Evolutionary conservation across 1,140 invertebrate species (phyloP).

Genomic region (Anastatus disparis): DNA sequence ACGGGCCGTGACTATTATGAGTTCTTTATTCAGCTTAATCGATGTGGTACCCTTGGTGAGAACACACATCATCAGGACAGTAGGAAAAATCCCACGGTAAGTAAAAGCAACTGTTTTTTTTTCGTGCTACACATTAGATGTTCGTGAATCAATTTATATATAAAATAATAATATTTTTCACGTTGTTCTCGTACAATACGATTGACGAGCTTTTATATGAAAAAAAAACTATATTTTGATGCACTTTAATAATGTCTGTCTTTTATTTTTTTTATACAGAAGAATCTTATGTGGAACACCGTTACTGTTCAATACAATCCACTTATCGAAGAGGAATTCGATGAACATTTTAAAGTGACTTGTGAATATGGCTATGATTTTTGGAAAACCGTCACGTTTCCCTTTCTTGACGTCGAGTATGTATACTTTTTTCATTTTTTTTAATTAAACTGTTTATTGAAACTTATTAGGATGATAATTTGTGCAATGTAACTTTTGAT

Average conservation of each 20-base stretch:
- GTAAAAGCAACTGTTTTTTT: too few relatives aligned
- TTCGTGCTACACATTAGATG: too few relatives aligned
- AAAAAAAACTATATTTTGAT: too few relatives aligned
- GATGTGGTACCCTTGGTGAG: conserved; percentile 90
- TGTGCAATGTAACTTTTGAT: too few relatives aligned
- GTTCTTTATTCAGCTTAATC: conserved; percentile 91
- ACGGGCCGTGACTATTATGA: conserved; percentile 91
- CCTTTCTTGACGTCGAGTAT: conserved; percentile 94
- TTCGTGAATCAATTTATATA: too few relatives aligned
- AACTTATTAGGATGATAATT: too few relatives aligned
- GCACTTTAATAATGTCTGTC: too few relatives aligned
- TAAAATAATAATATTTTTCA: too few relatives aligned
- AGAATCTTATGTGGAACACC: conserved; percentile 97
- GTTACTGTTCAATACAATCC: conserved; percentile 94
- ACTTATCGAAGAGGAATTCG: conserved; percentile 92
- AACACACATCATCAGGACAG: conserved; percentile 87
- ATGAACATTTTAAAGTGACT: conserved; percentile 96
- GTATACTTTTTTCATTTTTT: conserved; percentile 57
- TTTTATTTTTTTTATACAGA: conserved; percentile 71
- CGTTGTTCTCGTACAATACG: too few relatives aligned
- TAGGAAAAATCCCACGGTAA: conserved; percentile 85
- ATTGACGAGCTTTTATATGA: too few relatives aligned
- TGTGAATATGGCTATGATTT: conserved; percentile 97
- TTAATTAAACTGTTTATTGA: background rate
- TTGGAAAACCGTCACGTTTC: conserved; percentile 96